phyloP scores from a whole-genome alignment of 1,140 invertebrate genomes.

The Drosophila ercepeae region DNA sequence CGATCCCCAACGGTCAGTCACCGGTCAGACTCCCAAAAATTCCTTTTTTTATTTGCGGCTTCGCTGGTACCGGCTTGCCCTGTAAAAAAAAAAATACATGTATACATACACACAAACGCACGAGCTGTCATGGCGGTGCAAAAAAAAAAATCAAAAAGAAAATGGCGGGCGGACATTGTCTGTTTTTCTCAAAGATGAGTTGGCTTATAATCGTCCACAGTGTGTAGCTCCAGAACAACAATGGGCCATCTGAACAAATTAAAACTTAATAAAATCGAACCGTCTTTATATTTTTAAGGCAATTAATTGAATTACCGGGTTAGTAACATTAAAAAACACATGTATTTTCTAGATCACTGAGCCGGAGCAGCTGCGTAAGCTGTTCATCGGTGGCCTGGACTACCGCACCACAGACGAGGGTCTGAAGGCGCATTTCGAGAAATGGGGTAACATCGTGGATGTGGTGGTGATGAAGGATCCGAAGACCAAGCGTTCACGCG shows the following conservation, averaged over 20 bases:
- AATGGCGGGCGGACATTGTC: slow-evolving; percentile 68
- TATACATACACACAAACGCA: slow-evolving; percentile 13
- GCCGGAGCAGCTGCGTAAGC: slow-evolving; percentile 96
- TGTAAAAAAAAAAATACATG: slow-evolving; percentile 2
- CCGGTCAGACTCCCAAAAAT: slow-evolving; percentile 21
- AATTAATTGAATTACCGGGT: too few species aligned
- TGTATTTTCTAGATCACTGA: slow-evolving; percentile 85
- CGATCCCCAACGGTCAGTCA: slow-evolving; percentile 18
- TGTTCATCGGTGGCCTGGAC: slow-evolving; percentile 98
- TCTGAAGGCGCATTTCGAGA: slow-evolving; percentile 96
- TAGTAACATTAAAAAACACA: too few species aligned
- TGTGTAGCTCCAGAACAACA: too few species aligned
- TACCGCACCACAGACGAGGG: slow-evolving; percentile 98
- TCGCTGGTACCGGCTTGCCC: slow-evolving; percentile 15
- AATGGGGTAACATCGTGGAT: slow-evolving; percentile 99
- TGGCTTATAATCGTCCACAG: background rate
- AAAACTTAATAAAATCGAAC: too few species aligned
- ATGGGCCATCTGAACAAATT: too few species aligned
- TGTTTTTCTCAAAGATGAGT: slow-evolving; percentile 21
- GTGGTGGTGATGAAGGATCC: slow-evolving; percentile 99
- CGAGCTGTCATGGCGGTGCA: slow-evolving; percentile 33
- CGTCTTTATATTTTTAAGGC: too few species aligned
- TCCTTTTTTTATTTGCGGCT: background rate
- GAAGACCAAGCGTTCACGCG: slow-evolving; percentile 95
- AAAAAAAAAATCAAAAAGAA: slow-evolving; percentile 53